Percentiles rank a stretch among this genome's conserved stretches.
Conservation (phyloP, 2,113 vertebrate species). For the Xenopus laevis region DNA sequence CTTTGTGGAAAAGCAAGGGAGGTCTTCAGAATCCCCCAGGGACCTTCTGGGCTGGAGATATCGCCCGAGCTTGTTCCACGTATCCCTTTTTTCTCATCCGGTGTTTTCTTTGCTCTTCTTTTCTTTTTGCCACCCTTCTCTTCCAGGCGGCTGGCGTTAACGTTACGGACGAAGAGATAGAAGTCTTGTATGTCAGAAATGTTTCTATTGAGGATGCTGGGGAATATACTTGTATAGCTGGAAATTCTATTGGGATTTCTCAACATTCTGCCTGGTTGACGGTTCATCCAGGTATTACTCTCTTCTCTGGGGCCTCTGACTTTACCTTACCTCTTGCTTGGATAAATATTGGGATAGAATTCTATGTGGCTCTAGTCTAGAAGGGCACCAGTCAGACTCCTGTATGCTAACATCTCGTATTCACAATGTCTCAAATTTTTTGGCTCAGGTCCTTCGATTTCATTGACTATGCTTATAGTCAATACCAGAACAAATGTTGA, state of each 20-base stretch:
- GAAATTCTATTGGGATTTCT: conserved; percentile 99
- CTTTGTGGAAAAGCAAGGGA: conserved; percentile 21
- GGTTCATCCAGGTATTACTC: conserved; percentile 97
- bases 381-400: not conserved
- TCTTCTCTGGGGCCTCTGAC: conserved; percentile 64
- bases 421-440: not conserved
- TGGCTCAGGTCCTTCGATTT: not conserved
- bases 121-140: conserved; percentile 59
- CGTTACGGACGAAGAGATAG: conserved; percentile 99
- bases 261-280: conserved; percentile 99
- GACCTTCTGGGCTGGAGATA: conserved; percentile 33
- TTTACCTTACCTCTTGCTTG: conserved; percentile 56
- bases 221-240: conserved; percentile 99
- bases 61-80: conserved; percentile 69
- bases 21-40: not conserved
- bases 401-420: not conserved
- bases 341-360: conserved; percentile 47
- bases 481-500: no score
- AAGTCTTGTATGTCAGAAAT: conserved; percentile 99
- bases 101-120: conserved; percentile 67
- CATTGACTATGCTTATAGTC: no score
- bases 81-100: conserved; percentile 64
- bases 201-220: conserved; percentile 98
- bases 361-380: conserved; percentile 62
- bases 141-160: conserved; percentile 99